Percentiles rank a stretch among this genome's conserved stretches.
Evolutionary conservation across 2,888 invertebrate species (phyloP).

Genomic region (Lasioglossum morio): DNA sequence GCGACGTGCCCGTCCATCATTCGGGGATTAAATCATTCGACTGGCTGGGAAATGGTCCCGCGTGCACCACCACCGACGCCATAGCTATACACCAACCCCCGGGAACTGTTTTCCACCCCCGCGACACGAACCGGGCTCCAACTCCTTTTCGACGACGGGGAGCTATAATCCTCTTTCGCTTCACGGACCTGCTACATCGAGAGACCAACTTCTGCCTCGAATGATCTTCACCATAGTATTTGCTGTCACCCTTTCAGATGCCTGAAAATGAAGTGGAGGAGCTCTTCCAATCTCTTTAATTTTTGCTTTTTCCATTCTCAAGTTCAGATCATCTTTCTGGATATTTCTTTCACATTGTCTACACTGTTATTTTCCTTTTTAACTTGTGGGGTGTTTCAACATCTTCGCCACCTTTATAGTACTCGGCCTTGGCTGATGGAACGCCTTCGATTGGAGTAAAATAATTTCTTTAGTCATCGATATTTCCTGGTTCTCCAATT

Average conservation of each 20-base stretch:
- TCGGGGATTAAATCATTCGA: conserved; percentile 83
- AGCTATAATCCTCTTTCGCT: conserved; percentile 27
- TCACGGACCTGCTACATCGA: background rate
- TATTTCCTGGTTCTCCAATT: no score
- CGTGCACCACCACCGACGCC: conserved; percentile 26
- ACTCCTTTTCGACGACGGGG: conserved; percentile 60
- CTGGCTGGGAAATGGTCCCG: conserved; percentile 70
- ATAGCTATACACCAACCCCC: background rate
- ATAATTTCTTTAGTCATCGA: no score
- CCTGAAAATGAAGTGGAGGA: background rate
- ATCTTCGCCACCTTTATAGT: no score
- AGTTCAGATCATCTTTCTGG: no score
- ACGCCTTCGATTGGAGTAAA: no score
- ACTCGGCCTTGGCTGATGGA: no score
- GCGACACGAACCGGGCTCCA: conserved; percentile 13
- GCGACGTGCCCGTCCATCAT: conserved; percentile 83
- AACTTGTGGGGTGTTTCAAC: no score
- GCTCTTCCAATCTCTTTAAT: background rate
- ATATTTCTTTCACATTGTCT: no score
- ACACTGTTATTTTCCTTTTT: no score
- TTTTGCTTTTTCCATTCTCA: no score
- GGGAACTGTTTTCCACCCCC: background rate
- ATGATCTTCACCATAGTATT: background rate
- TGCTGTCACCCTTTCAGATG: background rate
- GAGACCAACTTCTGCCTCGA: conserved; percentile 3